These are phyloP conservation scores for Hestina assimilis DNA, from an alignment of 1,140 invertebrate species.

Conservation along the genomic window DNA sequence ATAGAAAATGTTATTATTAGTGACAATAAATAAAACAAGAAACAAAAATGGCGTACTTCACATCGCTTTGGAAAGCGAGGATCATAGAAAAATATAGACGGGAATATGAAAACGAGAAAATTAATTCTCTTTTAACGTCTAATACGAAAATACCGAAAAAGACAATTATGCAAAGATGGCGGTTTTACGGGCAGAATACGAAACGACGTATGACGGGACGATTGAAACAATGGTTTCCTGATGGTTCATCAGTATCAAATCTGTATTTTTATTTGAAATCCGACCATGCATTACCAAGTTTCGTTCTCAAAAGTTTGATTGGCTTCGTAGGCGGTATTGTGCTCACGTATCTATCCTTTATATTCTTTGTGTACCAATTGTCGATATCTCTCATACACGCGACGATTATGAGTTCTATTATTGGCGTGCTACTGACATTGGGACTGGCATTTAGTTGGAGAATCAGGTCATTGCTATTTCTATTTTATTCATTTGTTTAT, in stretches of 20 bases:
- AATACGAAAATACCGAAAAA: conserved; percentile 56
- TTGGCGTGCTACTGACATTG: conserved; percentile 81
- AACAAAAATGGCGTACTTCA: conserved; percentile 51
- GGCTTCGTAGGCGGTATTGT: conserved; percentile 81
- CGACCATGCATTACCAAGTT: conserved; percentile 80
- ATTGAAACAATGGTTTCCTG: conserved; percentile 52
- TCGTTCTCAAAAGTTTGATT: conserved; percentile 79
- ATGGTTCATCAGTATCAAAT: conserved; percentile 63
- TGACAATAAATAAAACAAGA: no score
- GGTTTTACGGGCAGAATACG: conserved; percentile 58
- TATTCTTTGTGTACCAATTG: conserved; percentile 82
- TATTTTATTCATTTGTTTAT: not conserved
- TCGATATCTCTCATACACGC: conserved; percentile 77
- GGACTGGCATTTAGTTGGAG: conserved; percentile 83
- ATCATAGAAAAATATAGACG: conserved; percentile 64
- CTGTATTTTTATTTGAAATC: conserved; percentile 71
- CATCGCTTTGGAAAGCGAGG: conserved; percentile 68
- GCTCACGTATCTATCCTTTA: conserved; percentile 82
- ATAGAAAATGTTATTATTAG: no score
- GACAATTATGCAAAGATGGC: conserved; percentile 64
- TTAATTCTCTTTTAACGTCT: conserved; percentile 68
- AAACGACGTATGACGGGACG: conserved; percentile 58
- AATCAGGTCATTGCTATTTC: conserved; percentile 75
- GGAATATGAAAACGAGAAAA: conserved; percentile 76
- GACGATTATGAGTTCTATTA: conserved; percentile 80